Conservation (phyloP, 2,113 vertebrate species). For the Perognathus longimembris region DNA sequence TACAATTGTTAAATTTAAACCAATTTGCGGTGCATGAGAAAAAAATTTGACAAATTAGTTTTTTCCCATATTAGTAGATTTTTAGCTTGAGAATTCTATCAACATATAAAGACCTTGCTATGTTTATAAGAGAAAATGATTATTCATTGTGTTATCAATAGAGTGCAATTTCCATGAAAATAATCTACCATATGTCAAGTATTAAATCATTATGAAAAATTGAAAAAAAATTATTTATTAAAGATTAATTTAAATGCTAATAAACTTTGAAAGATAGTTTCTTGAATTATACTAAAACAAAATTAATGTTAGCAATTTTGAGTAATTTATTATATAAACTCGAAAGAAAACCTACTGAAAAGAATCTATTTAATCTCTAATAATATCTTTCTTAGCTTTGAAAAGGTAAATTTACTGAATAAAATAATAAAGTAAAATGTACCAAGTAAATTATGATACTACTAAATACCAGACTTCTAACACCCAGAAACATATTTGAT, state of each 20-base stretch:
- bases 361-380: neutral
- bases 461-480: neutral
- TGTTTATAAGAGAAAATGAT: neutral
- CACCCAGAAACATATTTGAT: neutral
- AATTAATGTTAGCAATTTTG: neutral
- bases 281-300: neutral
- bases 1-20: neutral
- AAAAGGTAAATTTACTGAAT: neutral
- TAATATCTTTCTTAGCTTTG: neutral
- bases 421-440: neutral
- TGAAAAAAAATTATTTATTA: neutral
- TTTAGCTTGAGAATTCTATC: too few relatives aligned
- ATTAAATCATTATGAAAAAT: neutral
- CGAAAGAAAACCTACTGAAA: neutral
- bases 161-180: neutral
- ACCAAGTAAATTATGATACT: too few relatives aligned
- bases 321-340: neutral
- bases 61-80: neutral
- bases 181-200: neutral
- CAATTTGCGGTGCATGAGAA: neutral
- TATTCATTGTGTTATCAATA: neutral
- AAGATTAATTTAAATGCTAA: conserved; percentile 11
- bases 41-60: neutral
- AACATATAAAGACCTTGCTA: neutral
- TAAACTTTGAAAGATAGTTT: conserved; percentile 8